Evolutionary conservation across 2,113 vertebrate species (phyloP), one percentile per base, ranked within the genome.

Genomic region (Glareola pratincola): DNA sequence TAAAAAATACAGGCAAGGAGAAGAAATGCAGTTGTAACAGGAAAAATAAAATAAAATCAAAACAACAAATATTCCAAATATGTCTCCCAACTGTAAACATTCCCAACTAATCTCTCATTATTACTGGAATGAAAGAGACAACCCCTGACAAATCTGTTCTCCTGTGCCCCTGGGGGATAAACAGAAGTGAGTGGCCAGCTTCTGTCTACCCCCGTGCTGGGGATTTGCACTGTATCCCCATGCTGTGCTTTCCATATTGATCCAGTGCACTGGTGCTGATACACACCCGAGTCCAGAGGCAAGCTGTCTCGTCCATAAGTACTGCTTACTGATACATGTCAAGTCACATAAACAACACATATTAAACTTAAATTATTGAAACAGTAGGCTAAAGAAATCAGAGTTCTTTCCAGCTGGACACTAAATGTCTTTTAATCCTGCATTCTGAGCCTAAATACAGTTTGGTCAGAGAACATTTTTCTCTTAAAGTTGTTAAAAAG

Each of bases 101-200:
- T 94, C 85, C 37, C 75, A 88, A 88, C 95, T 95, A 94, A 92
- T 76, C 56, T 87, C 72, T 89, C 79, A 57, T 96, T 93, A 86
- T 95, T 93, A 68, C 88, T 66, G 60, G 60, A 94, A 89, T 84
- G 64, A 95, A 92, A 78, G 91, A 95, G 64, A 86, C 67, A 91
- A 94, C 81, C 59, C 59, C 91, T 91, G 88, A 95, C 76, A 92
- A 96, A 94, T 96, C 73, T 95, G 68, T 86, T 95, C 41, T 30
- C 51, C 45, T 22, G 32, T 81, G 60, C 81, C 94, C 91, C 94
- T 78, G 73, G 39, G 62, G 94, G 48, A 83, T 94, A 92, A 94
- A 75, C 79, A 95, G 88, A 83, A 92, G 13, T 68, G 88, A 96
- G 76, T 30, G 76, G 88, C 68, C 94, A 89, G 79, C 86, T 94